phyloP scores from a whole-genome alignment of 1,140 invertebrate genomes.

The Drosophila lacertosa region DNA sequence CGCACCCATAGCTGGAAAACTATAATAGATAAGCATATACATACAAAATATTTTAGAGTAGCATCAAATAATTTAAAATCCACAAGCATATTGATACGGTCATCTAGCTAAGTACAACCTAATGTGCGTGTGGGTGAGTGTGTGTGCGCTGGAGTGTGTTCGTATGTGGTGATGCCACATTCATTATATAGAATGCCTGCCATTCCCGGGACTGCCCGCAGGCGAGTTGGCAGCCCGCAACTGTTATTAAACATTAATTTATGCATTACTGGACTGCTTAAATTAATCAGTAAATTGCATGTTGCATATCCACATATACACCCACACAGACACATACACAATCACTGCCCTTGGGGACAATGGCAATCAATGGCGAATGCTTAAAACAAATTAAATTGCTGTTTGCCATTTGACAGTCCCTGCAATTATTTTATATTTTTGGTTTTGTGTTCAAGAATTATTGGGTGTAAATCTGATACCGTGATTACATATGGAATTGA shows the following conservation, averaged over 20 bases:
- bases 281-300: conserved; percentile 74
- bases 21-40: not conserved
- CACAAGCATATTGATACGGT: conserved; percentile 62
- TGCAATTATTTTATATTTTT: conserved; percentile 31
- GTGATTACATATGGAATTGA: conserved; percentile 1
- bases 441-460: conserved; percentile 33
- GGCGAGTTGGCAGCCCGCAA: conserved; percentile 36
- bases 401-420: conserved; percentile 45
- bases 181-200: conserved; percentile 25
- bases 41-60: conserved; percentile 13
- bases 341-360: not conserved
- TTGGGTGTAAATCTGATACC: not conserved
- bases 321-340: conserved; percentile 9
- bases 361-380: conserved; percentile 25
- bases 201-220: conserved; percentile 28
- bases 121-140: conserved; percentile 6
- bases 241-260: conserved; percentile 76
- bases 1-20: not conserved
- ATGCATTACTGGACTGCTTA: conserved; percentile 72
- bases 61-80: conserved; percentile 45
- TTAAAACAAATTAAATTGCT: conserved; percentile 51
- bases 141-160: conserved; percentile 12
- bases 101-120: conserved; percentile 30
- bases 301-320: conserved; percentile 15
- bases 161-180: conserved; percentile 29